phyloP scores from a whole-genome alignment of 1,140 invertebrate genomes.

The Cephus cinctus region DNA sequence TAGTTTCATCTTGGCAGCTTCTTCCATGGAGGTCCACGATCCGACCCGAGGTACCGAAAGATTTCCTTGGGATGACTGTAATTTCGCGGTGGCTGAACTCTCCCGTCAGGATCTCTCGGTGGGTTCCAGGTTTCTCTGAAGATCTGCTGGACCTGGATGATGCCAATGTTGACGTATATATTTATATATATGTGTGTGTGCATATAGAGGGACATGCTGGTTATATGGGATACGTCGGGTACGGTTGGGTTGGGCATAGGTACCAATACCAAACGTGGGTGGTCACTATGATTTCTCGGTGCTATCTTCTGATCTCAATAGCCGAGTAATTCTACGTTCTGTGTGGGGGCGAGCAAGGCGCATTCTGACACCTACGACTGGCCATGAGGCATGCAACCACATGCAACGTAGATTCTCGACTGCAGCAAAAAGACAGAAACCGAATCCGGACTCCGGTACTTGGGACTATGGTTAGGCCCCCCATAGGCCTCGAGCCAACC shows the following conservation, averaged over 20 bases:
- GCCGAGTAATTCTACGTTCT: constrained; percentile 46
- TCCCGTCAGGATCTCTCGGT: no score
- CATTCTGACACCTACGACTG: constrained; percentile 50
- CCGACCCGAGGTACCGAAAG: background rate
- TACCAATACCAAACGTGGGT: constrained; percentile 44
- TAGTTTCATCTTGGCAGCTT: no score
- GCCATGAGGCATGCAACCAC: constrained; percentile 32
- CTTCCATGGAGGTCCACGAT: background rate
- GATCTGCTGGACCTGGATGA: no score
- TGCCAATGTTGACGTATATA: no score
- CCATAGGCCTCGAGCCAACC: constrained; percentile 52
- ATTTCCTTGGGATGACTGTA: background rate
- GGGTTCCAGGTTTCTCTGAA: no score
- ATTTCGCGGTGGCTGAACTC: background rate
- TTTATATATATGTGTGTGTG: no score
- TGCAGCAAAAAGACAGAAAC: constrained; percentile 6
- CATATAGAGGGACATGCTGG: background rate
- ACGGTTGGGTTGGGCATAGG: background rate
- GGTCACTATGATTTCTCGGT: constrained; percentile 52
- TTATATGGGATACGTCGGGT: constrained; percentile 3
- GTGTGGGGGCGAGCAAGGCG: constrained; percentile 31
- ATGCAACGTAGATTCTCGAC: background rate
- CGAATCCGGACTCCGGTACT: constrained; percentile 26
- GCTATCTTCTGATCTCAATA: constrained; percentile 51
- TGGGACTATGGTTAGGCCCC: constrained; percentile 51